A percentile compares a stretch with the other conserved stretches of the same genome.
Conservation (phyloP, 2,797 vertebrate species). For the Carcharodon carcharias region DNA sequence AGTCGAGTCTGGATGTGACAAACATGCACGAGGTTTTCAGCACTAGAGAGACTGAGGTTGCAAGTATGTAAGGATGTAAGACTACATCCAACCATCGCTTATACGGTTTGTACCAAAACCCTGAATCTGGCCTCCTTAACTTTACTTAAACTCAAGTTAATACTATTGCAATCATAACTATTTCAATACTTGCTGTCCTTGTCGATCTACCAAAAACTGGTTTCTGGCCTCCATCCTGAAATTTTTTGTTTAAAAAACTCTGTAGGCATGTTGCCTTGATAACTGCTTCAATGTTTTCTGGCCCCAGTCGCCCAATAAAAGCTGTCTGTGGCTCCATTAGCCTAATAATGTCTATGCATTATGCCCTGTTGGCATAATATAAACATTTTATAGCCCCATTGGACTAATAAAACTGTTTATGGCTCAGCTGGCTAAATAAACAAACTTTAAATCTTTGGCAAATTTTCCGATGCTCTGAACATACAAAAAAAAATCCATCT, state of each 20-base stretch:
- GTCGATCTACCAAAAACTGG: background rate
- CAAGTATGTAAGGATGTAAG: background rate
- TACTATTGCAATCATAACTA: background rate
- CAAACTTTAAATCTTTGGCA: conserved; percentile 29
- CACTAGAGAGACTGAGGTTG: background rate
- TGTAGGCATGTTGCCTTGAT: conserved; percentile 1
- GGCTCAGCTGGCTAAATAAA: conserved; percentile 25
- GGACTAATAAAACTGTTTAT: conserved; percentile 30
- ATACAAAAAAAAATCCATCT: background rate
- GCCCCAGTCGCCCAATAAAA: conserved; percentile 10
- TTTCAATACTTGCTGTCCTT: background rate
- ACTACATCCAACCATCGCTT: background rate
- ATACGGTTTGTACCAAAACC: background rate
- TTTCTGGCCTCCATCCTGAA: background rate
- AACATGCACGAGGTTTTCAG: background rate
- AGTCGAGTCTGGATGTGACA: background rate
- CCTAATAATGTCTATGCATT: conserved; percentile 32
- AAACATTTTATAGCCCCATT: conserved; percentile 14
- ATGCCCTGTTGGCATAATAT: conserved; percentile 20
- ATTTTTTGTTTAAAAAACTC: background rate
- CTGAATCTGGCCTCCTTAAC: background rate
- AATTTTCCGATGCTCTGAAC: background rate
- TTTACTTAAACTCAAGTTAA: background rate
- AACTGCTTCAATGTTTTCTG: conserved; percentile 29
- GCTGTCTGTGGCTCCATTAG: conserved; percentile 31